Evolutionary conservation across 37 sponge, comb jelly and placozoan species (phyloP).

Genomic region (Lycopodina hypogea): DNA sequence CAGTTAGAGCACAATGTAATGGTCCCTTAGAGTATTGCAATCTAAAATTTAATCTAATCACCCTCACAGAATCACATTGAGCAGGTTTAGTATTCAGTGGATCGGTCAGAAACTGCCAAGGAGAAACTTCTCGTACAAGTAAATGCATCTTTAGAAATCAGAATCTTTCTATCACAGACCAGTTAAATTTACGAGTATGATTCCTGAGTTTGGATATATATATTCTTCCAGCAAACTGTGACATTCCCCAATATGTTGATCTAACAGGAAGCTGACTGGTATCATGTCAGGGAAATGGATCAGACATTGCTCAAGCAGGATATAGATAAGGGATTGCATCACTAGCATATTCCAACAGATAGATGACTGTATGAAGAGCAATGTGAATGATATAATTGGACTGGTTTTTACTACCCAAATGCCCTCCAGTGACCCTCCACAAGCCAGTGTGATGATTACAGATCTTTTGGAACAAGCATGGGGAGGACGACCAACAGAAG

Average conservation of each 20-base stretch:
- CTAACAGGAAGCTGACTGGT: neutral
- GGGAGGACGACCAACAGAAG: too few species aligned
- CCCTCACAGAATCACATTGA: constrained; percentile 33
- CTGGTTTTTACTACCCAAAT: constrained; percentile 4
- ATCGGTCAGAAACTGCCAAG: neutral
- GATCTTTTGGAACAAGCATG: neutral
- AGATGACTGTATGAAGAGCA: constrained; percentile 34
- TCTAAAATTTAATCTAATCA: constrained; percentile 26
- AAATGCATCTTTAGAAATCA: constrained; percentile 24
- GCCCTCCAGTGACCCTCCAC: neutral
- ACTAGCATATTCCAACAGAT: constrained; percentile 9
- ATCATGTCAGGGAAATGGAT: constrained; percentile 19
- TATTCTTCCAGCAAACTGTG: constrained; percentile 6
- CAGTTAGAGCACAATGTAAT: too few species aligned
- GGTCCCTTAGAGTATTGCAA: constrained; percentile 15
- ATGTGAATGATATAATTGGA: too few species aligned
- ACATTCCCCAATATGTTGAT: constrained; percentile 4
- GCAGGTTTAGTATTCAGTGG: constrained; percentile 26
- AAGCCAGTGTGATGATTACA: neutral
- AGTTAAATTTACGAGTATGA: constrained; percentile 21
- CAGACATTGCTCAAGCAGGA: neutral
- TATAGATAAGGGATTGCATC: constrained; percentile 15
- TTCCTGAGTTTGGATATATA: too few species aligned
- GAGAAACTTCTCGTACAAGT: neutral
- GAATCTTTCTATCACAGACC: constrained; percentile 4